Conservation (phyloP, 2,888 invertebrate genomes). For the Pegoplata infirma region DNA sequence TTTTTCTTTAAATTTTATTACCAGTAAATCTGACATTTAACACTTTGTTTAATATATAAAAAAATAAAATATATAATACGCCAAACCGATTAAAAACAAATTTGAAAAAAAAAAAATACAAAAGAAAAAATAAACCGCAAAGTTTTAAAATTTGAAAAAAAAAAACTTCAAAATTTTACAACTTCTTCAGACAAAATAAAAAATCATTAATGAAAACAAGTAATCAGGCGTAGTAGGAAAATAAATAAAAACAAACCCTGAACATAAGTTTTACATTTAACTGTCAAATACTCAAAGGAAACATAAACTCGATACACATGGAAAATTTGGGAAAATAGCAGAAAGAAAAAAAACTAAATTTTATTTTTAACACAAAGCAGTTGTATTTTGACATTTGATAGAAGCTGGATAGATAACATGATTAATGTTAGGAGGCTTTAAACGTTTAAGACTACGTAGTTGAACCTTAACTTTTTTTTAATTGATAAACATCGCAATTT, state of each 20-base stretch:
- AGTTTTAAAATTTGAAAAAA: too few species aligned
- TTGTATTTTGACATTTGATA: too few species aligned
- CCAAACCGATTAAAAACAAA: neutral
- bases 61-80: neutral
- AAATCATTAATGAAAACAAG: neutral
- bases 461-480: too few species aligned
- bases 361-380: too few species aligned
- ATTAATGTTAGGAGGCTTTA: too few species aligned
- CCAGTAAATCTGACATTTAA: conserved; percentile 56
- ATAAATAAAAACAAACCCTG: neutral
- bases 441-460: too few species aligned
- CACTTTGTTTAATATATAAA: conserved; percentile 33
- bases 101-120: too few species aligned
- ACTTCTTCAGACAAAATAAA: neutral
- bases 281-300: neutral
- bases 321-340: too few species aligned
- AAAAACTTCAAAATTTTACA: neutral
- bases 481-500: too few species aligned
- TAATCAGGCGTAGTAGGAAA: neutral
- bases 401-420: too few species aligned
- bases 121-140: too few species aligned
- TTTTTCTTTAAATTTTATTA: conserved; percentile 30
- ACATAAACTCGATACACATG: neutral
- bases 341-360: too few species aligned
- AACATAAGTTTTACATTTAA: neutral